A percentile compares a stretch with the other conserved stretches of the same genome.
phyloP scores from a whole-genome alignment of 92 coral and sea anemone genomes.

The Siderastrea siderea region DNA sequence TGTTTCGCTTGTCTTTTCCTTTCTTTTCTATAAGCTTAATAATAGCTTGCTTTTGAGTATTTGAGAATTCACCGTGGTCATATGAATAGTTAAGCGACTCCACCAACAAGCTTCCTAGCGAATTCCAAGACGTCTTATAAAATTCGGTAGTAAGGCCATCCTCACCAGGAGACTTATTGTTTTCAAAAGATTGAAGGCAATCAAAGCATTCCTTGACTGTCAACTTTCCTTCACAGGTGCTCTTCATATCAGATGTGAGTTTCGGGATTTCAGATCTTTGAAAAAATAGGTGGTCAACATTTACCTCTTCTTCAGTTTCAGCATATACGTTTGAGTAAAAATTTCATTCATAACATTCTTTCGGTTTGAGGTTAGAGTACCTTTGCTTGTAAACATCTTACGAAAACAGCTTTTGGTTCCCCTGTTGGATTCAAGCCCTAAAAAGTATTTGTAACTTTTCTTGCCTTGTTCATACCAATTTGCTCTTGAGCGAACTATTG shows the following conservation, averaged over 20 bases:
- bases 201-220: constrained; percentile 22
- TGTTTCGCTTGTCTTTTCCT: too few species aligned
- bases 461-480: too few species aligned
- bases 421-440: constrained; percentile 15
- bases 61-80: neutral
- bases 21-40: neutral
- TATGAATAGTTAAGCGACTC: too few species aligned
- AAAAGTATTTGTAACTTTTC: neutral
- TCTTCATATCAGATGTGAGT: constrained; percentile 8
- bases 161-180: constrained; percentile 49
- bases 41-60: neutral
- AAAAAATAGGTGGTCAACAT: neutral
- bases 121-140: neutral
- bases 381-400: constrained; percentile 32
- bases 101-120: neutral
- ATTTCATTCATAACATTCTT: constrained; percentile 14
- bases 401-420: constrained; percentile 32
- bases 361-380: neutral
- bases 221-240: constrained; percentile 31
- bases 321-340: constrained; percentile 15
- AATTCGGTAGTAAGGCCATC: constrained; percentile 35
- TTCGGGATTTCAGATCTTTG: constrained; percentile 35
- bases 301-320: neutral
- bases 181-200: constrained; percentile 31
- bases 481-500: too few species aligned